These are phyloP conservation scores for Australoheros scitulus DNA, from an alignment of 2,113 vertebrate genomes.

Conservation along the genomic window DNA sequence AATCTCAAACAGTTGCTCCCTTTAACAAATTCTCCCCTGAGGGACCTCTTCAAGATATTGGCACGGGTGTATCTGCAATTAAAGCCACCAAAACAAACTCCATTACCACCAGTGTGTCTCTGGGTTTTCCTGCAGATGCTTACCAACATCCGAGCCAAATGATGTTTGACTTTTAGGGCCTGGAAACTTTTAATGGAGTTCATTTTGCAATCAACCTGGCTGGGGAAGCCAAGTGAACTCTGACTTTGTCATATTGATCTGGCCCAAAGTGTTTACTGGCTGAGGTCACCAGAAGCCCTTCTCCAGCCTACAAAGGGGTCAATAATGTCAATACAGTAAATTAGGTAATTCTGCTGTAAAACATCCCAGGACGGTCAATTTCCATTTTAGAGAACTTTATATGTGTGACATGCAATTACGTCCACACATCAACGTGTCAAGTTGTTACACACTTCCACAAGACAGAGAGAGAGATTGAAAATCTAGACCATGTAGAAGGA, in stretches of 20 bases:
- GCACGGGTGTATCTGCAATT: slow-evolving; percentile 63
- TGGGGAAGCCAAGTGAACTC: slow-evolving; percentile 72
- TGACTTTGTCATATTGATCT: slow-evolving; percentile 79
- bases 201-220: slow-evolving; percentile 74
- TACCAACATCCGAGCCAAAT: slow-evolving; percentile 69
- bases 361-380: slow-evolving; percentile 75
- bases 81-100: slow-evolving; percentile 67
- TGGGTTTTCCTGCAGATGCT: slow-evolving; percentile 31
- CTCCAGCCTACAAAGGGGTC: slow-evolving; percentile 64
- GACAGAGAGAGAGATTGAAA: slow-evolving; percentile 52
- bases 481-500: slow-evolving; percentile 39
- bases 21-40: slow-evolving; percentile 32
- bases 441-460: slow-evolving; percentile 43
- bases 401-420: slow-evolving; percentile 74
- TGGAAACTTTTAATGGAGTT: slow-evolving; percentile 76
- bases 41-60: slow-evolving; percentile 37
- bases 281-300: slow-evolving; percentile 77
- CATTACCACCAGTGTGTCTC: slow-evolving; percentile 50
- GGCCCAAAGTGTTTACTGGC: slow-evolving; percentile 64
- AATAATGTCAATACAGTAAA: slow-evolving; percentile 84
- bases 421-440: slow-evolving; percentile 64
- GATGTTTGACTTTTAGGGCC: slow-evolving; percentile 77
- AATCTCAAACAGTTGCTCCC: slow-evolving; percentile 50
- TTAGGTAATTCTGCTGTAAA: slow-evolving; percentile 82
- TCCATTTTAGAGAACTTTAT: slow-evolving; percentile 79